These are phyloP conservation scores for Pocillopora verrucosa DNA, from an alignment of 64 coral and sea anemone genomes.

Conservation along the genomic window DNA sequence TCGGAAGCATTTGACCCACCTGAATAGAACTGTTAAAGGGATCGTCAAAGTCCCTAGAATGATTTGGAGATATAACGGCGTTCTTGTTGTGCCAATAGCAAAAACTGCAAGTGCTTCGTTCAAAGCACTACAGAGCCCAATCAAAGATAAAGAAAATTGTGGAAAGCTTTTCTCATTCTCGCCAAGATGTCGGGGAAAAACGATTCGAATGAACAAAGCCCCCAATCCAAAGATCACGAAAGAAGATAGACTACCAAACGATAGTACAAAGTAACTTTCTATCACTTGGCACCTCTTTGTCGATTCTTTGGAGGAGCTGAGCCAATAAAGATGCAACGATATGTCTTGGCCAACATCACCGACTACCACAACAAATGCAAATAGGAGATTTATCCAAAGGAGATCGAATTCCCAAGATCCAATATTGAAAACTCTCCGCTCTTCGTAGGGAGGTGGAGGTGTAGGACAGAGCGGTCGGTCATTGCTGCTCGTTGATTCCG, in stretches of 20 bases:
- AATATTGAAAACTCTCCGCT: neutral
- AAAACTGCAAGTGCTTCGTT: constrained; percentile 61
- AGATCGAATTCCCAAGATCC: constrained; percentile 29
- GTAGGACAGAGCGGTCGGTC: neutral
- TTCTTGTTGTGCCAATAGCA: constrained; percentile 41
- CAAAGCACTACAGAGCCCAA: constrained; percentile 57
- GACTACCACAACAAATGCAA: constrained; percentile 26
- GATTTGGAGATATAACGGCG: constrained; percentile 60
- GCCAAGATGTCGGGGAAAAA: constrained; percentile 51
- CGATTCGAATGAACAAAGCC: constrained; percentile 37
- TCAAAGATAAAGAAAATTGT: constrained; percentile 43
- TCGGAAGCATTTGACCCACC: constrained; percentile 17
- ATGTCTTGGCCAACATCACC: constrained; percentile 24
- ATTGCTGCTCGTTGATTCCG: neutral
- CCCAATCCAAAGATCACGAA: constrained; percentile 50
- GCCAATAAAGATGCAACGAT: constrained; percentile 37
- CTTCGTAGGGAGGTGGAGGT: neutral
- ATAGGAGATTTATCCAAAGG: constrained; percentile 14
- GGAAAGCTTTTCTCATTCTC: constrained; percentile 63
- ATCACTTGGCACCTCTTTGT: neutral
- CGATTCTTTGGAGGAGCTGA: constrained; percentile 37
- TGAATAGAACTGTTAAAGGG: constrained; percentile 36
- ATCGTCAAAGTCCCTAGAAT: constrained; percentile 69
- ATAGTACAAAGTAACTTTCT: constrained; percentile 64
- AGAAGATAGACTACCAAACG: constrained; percentile 49